These are phyloP conservation scores for Elachura formosa DNA, from an alignment of 2,113 vertebrate species.

Conservation along the genomic window DNA sequence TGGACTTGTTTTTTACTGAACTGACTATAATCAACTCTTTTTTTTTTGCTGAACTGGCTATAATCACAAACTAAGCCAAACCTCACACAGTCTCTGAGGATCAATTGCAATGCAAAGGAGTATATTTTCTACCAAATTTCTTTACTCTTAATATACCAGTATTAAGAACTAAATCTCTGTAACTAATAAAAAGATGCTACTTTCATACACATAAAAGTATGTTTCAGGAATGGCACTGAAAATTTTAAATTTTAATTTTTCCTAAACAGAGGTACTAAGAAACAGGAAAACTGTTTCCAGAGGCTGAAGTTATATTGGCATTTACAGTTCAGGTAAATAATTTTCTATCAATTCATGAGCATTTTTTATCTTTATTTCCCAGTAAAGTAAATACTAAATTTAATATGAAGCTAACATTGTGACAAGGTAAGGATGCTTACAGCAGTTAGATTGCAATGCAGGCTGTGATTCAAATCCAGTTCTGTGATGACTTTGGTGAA, in stretches of 20 bases:
- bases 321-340: not conserved
- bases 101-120: not conserved
- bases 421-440: not conserved
- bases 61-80: not conserved
- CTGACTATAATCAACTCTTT: too few relatives aligned
- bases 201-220: not conserved
- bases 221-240: not conserved
- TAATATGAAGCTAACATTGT: not conserved
- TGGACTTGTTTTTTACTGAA: not conserved
- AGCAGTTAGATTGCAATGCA: not conserved
- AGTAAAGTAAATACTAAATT: not conserved
- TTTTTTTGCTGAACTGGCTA: not conserved
- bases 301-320: not conserved
- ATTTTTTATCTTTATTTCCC: not conserved
- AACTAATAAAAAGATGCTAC: not conserved
- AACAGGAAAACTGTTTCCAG: not conserved
- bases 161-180: not conserved
- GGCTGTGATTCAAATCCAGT: not conserved
- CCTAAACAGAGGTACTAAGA: not conserved
- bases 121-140: not conserved
- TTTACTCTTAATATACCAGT: not conserved
- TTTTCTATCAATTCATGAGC: not conserved
- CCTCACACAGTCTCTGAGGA: not conserved
- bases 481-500: not conserved
- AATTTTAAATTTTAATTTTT: not conserved